Evolutionary conservation across 2,113 vertebrate species (phyloP).

Genomic region (Sander vitreus): DNA sequence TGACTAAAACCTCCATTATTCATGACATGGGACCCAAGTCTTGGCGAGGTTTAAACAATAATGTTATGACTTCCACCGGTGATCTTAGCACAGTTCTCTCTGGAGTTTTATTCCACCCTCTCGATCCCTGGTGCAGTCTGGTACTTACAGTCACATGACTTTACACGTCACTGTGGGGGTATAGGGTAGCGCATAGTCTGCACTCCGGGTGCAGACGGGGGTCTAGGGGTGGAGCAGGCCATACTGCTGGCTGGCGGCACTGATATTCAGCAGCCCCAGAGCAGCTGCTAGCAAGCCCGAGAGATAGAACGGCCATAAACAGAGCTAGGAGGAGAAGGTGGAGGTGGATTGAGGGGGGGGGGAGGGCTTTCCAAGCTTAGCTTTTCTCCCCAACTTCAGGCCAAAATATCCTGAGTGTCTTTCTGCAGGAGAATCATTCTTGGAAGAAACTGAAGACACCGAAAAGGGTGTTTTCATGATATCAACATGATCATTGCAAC

Average conservation of each 20-base stretch:
- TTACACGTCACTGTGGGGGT: conserved; percentile 56
- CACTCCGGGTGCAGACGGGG: conserved; percentile 26
- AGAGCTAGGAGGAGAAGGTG: conserved; percentile 2
- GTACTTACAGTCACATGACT: conserved; percentile 37
- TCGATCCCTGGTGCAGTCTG: conserved; percentile 38
- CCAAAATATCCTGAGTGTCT: not conserved
- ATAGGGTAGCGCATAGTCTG: conserved; percentile 51
- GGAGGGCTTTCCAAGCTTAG: not conserved
- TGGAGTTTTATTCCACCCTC: conserved; percentile 15
- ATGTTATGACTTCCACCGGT: conserved; percentile 51
- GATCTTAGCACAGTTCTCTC: conserved; percentile 18
- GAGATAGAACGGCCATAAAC: conserved; percentile 45
- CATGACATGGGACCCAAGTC: conserved; percentile 26
- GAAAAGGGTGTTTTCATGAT: conserved; percentile 18
- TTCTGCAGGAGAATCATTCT: not conserved
- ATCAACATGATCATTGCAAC: not conserved
- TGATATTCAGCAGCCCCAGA: conserved; percentile 73
- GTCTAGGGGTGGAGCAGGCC: conserved; percentile 28
- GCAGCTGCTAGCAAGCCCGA: conserved; percentile 73
- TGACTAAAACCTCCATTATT: conserved; percentile 15
- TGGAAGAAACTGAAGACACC: not conserved
- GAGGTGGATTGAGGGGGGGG: not conserved
- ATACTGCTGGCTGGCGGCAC: conserved; percentile 12
- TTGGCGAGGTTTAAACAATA: conserved; percentile 28
- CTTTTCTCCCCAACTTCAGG: not conserved